phyloP scores from a whole-genome alignment of 2,797 vertebrate genomes.

The Xenops minutus region DNA sequence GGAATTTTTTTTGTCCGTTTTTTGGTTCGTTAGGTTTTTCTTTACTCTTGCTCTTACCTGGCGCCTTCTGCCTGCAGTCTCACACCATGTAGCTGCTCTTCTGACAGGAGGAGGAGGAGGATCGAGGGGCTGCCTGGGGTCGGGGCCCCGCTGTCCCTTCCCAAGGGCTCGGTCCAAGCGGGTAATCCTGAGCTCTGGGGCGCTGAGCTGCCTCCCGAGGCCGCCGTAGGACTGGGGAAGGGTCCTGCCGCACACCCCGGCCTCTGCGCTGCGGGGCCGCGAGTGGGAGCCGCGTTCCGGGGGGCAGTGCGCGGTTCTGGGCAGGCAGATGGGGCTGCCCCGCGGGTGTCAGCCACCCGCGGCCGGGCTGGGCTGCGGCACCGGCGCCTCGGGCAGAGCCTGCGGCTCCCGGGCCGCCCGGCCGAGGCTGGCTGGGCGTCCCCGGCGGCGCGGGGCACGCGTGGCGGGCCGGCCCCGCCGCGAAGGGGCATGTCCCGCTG shows the following conservation, averaged over 20 bases:
- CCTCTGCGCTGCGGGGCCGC: not conserved
- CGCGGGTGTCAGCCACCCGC: not conserved
- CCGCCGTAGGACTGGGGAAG: not conserved
- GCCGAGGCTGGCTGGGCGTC: not conserved
- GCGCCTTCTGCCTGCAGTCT: not conserved
- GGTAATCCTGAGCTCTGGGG: not conserved
- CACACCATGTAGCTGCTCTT: not conserved
- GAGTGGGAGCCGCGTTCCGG: not conserved
- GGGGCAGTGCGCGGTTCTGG: not conserved
- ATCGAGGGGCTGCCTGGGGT: not conserved
- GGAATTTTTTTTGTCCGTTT: not conserved
- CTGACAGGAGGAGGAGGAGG: not conserved
- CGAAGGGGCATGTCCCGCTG: conserved; percentile 39
- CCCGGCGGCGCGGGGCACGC: not conserved
- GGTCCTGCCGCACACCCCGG: not conserved
- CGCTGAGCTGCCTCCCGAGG: not conserved
- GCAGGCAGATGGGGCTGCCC: not conserved
- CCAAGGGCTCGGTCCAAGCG: not conserved
- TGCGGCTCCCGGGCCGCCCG: not conserved
- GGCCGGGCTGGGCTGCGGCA: not conserved
- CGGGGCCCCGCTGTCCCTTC: not conserved
- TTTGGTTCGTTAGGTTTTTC: rapidly evolving
- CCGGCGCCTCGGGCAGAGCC: not conserved
- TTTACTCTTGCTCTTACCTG: not conserved
- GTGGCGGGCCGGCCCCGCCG: conserved; percentile 24